These are phyloP conservation scores for Drosophila paracracens DNA, from an alignment of 2,888 invertebrate genomes.

Conservation along the genomic window DNA sequence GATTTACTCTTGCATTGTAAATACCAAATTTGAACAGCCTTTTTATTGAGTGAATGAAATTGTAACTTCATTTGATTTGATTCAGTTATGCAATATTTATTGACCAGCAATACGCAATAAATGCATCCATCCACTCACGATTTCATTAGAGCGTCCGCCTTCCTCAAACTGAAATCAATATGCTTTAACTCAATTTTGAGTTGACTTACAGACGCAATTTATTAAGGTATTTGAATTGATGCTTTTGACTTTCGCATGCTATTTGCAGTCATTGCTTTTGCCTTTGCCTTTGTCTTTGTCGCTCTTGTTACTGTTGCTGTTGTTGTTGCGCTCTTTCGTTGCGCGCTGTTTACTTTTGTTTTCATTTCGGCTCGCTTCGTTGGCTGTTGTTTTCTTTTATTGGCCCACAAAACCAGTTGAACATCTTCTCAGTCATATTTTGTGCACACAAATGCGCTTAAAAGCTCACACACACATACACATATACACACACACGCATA, in stretches of 20 bases:
- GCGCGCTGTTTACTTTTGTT: slow-evolving; percentile 66
- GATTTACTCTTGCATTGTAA: neutral
- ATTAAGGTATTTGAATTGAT: slow-evolving; percentile 43
- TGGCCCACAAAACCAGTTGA: slow-evolving; percentile 72
- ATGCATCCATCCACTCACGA: slow-evolving; percentile 21
- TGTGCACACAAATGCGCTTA: slow-evolving; percentile 16
- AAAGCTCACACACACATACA: slow-evolving; percentile 5
- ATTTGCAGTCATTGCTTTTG: slow-evolving; percentile 40
- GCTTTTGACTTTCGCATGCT: slow-evolving; percentile 30
- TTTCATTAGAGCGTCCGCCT: slow-evolving; percentile 23
- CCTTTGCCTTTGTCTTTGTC: slow-evolving; percentile 7
- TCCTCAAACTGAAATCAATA: slow-evolving; percentile 9
- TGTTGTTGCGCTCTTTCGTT: slow-evolving; percentile 50
- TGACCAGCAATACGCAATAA: slow-evolving; percentile 10
- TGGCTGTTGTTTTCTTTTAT: slow-evolving; percentile 59
- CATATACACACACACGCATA: slow-evolving; percentile 8
- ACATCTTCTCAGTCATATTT: slow-evolving; percentile 61
- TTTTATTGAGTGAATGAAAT: neutral
- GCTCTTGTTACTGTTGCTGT: slow-evolving; percentile 31
- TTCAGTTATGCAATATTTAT: slow-evolving; percentile 34
- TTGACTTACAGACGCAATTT: slow-evolving; percentile 74
- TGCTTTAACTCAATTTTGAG: slow-evolving; percentile 45
- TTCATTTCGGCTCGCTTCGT: slow-evolving; percentile 48
- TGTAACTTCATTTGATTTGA: neutral
- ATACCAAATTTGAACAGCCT: too few relatives aligned